Evolutionary conservation across 2,113 vertebrate species (phyloP).

Genomic region (Oplegnathus fasciatus): DNA sequence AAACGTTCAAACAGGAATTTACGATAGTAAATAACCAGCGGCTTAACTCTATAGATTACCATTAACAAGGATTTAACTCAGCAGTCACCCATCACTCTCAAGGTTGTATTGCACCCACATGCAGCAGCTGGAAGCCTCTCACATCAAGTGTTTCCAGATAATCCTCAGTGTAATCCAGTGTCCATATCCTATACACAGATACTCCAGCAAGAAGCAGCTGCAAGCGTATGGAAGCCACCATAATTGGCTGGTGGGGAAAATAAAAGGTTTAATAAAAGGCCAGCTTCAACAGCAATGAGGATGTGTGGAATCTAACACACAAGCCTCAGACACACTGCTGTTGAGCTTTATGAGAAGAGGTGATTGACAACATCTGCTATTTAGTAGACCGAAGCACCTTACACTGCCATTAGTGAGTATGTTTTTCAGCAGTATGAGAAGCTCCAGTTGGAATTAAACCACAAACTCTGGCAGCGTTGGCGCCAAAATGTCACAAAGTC

Average conservation of each 20-base stretch:
- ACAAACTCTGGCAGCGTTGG: not conserved
- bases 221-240: constrained; percentile 14
- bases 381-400: constrained; percentile 33
- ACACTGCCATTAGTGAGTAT: not conserved
- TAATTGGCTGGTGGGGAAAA: constrained; percentile 38
- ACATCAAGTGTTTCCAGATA: constrained; percentile 29
- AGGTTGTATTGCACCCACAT: constrained; percentile 6
- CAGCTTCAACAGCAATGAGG: not conserved
- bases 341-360: constrained; percentile 24
- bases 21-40: not conserved
- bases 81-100: constrained; percentile 33
- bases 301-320: constrained; percentile 25
- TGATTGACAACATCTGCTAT: constrained; percentile 32
- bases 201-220: constrained; percentile 46
- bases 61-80: constrained; percentile 38
- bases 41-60: constrained; percentile 22
- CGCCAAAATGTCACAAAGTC: constrained; percentile 23
- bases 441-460: constrained; percentile 17
- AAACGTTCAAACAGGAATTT: not conserved
- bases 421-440: not conserved
- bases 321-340: constrained; percentile 25
- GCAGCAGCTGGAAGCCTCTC: constrained; percentile 46
- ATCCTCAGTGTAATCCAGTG: constrained; percentile 35
- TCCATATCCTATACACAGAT: not conserved
- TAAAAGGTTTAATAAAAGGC: constrained; percentile 2